A percentile compares a stretch with the other conserved stretches of the same genome.
These are phyloP conservation scores for Phaenicophaeus curvirostris DNA, from an alignment of 2,797 vertebrate species.

Conservation along the genomic window DNA sequence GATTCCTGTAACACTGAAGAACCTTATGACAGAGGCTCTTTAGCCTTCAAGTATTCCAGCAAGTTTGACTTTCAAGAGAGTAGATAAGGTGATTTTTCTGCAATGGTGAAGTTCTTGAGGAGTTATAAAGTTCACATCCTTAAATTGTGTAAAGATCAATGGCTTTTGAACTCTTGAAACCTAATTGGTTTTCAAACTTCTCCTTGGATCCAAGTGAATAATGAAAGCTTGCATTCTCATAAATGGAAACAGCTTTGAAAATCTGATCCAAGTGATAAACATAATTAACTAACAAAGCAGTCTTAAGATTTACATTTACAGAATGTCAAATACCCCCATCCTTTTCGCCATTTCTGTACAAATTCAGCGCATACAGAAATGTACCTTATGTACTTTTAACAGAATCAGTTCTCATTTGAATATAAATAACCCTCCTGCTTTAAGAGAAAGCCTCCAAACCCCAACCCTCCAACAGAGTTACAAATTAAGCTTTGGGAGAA, in stretches of 20 bases:
- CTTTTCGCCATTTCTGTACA: neutral
- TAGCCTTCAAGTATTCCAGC: neutral
- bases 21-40: neutral
- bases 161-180: neutral
- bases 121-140: neutral
- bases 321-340: neutral
- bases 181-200: neutral
- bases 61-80: neutral
- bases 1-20: neutral
- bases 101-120: neutral
- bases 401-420: neutral
- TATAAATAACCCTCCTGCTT: neutral
- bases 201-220: neutral
- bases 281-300: neutral
- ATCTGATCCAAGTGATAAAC: neutral
- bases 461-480: neutral
- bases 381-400: neutral
- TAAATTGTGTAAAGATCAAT: neutral
- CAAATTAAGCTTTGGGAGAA: neutral
- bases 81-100: neutral
- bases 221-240: neutral
- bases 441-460: neutral
- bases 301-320: neutral
- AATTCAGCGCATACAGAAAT: neutral
- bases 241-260: neutral